phyloP scores from a whole-genome alignment of 2,113 vertebrate species.

The Cacatua alba region DNA sequence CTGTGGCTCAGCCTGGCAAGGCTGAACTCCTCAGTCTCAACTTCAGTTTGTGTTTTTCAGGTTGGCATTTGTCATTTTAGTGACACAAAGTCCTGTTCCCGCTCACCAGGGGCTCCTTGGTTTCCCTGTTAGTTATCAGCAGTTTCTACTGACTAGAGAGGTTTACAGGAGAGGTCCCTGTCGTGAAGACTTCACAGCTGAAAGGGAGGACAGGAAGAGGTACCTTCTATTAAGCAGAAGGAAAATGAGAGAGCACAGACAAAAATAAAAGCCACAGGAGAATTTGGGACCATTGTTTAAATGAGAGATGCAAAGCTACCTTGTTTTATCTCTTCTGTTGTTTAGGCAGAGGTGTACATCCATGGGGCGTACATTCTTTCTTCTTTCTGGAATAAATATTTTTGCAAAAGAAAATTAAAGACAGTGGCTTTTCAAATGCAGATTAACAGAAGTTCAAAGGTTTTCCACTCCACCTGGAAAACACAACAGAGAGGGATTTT shows the following conservation, averaged over 20 bases:
- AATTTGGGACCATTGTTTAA: neutral
- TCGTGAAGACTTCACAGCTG: neutral
- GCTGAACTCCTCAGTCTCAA: neutral
- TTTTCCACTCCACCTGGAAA: conserved; percentile 9
- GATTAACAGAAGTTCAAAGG: neutral
- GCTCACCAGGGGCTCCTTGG: rapidly evolving
- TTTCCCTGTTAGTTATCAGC: neutral
- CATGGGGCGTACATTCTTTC: neutral
- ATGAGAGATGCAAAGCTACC: neutral
- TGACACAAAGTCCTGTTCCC: neutral
- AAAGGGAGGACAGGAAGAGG: neutral
- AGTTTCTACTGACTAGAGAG: neutral
- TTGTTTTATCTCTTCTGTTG: neutral
- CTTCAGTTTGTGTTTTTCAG: neutral
- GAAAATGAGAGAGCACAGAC: neutral
- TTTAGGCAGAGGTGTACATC: neutral
- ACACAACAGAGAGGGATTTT: neutral
- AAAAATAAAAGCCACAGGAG: neutral
- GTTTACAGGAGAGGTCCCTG: neutral
- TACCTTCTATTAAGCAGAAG: neutral
- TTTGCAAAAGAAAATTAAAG: neutral
- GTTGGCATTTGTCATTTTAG: neutral
- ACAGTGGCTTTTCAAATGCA: neutral
- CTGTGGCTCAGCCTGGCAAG: neutral
- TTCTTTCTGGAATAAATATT: neutral